These are phyloP conservation scores for Drosophila anomelani DNA, from an alignment of 2,888 invertebrate species.

Conservation along the genomic window DNA sequence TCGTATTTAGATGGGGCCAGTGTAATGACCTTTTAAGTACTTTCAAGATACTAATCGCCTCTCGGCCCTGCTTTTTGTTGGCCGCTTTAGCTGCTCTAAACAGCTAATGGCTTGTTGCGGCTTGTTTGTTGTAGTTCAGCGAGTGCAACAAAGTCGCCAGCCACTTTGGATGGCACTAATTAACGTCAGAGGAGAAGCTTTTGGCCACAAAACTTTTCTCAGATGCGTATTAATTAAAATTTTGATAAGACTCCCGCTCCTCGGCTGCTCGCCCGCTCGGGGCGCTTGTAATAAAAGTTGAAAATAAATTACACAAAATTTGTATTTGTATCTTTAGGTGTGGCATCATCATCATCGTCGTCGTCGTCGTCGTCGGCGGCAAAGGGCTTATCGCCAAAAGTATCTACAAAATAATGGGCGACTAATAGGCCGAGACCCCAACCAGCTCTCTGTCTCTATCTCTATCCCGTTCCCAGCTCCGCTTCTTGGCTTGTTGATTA, in stretches of 20 bases:
- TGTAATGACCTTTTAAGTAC: conserved; percentile 80
- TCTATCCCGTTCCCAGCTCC: background rate
- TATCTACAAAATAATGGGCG: conserved; percentile 77
- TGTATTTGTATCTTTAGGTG: conserved; percentile 63
- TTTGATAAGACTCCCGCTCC: conserved; percentile 66
- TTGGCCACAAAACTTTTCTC: conserved; percentile 73
- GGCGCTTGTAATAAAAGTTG: conserved; percentile 66
- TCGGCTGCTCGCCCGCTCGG: background rate
- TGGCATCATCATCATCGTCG: conserved; percentile 61
- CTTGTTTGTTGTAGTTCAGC: conserved; percentile 60
- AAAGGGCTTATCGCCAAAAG: conserved; percentile 69
- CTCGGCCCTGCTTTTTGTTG: conserved; percentile 50
- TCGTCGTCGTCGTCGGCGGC: conserved; percentile 35
- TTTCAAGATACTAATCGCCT: conserved; percentile 78
- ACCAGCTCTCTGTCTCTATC: background rate
- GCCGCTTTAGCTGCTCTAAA: conserved; percentile 46
- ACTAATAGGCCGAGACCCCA: conserved; percentile 66
- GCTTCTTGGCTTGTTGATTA: conserved; percentile 50
- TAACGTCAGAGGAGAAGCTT: conserved; percentile 61
- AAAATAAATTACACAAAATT: conserved; percentile 77
- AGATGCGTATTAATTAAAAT: conserved; percentile 80
- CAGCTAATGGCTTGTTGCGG: conserved; percentile 79
- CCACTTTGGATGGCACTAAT: conserved; percentile 75
- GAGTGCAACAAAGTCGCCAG: conserved; percentile 70
- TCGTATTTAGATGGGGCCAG: conserved; percentile 53